Base-by-base conservation (phyloP, 2,797 vertebrate species). In the Kryptopterus vitreolus region DNA sequence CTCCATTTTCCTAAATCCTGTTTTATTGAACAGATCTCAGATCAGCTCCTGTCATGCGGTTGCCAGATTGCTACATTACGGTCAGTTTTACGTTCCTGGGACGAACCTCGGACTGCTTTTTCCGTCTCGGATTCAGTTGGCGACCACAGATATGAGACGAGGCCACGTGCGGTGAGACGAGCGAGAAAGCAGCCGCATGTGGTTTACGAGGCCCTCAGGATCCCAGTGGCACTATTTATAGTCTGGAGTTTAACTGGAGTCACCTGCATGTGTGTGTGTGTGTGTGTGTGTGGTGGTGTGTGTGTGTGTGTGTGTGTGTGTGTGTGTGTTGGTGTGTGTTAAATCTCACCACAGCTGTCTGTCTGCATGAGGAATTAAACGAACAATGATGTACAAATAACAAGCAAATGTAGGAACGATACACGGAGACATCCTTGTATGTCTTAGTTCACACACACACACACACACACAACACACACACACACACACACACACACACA, bases 181-280 rank as follows among this genome's bases (percentile, higher is more conserved):
- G 24, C 18, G 43, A 61, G 55, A 50, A 35, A 50, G 43, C 73
- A 31, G 26, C 38, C 10, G 18, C 18, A 8, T 50, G 74, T 13
- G 74, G 24, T 50, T 31, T 48, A 76, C 38, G 58, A 62, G 74
- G 46, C 74, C 20, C 18, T 10, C 0, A 55, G 76, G 62, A 73
- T 4, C 71, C 22, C 13, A 73, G 31, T 11, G 22, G 12, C 46
- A 22, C 53, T 73, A 58, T 73, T 73, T 73, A 73, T 73, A 73
- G 50, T 35, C 70, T 57, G 29, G 18, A 72, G 24, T 48, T 62
- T 29, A 46, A 62, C 58, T 46, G 43, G 52, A 72, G 52, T 72
- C 29, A 72, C 71, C 71, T 58, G 48, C 35, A 68, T 50, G 77
- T 72, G 62, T 69, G 18, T 71, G 38, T 73, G 43, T 77, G 58